These are phyloP conservation scores for Pseudomyrmex sp. DNA, from an alignment of 1,140 invertebrate species.

Conservation along the genomic window DNA sequence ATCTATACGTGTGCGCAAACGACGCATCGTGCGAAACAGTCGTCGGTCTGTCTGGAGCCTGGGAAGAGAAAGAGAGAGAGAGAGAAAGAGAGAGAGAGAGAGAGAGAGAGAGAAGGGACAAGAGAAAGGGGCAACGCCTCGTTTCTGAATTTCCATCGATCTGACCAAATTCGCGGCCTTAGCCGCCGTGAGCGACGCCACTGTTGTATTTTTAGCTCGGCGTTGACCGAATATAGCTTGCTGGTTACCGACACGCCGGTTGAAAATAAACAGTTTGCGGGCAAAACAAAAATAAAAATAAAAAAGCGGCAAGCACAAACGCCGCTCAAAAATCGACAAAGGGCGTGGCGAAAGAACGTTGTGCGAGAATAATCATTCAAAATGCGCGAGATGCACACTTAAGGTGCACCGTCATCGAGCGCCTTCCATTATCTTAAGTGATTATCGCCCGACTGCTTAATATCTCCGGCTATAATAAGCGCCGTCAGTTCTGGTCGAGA, in stretches of 20 bases:
- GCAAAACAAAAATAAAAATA: neutral
- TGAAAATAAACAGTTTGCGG: constrained; percentile 14
- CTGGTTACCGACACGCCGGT: neutral
- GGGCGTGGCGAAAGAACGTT: neutral
- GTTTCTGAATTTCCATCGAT: constrained; percentile 64
- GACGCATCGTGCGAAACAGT: neutral
- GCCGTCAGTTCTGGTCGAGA: neutral
- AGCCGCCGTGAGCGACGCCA: constrained; percentile 18
- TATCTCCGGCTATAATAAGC: neutral
- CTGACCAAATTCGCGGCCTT: constrained; percentile 45
- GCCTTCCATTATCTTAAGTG: neutral
- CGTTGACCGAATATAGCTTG: neutral
- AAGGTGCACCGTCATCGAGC: neutral
- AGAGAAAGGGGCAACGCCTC: constrained; percentile 29
- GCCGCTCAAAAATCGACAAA: neutral
- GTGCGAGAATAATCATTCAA: neutral
- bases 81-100: no score
- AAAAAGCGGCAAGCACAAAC: no score
- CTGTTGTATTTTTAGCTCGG: constrained; percentile 31
- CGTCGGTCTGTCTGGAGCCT: constrained; percentile 10
- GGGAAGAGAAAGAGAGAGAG: no score
- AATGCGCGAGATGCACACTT: neutral
- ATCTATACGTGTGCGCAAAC: neutral
- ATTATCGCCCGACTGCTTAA: neutral
- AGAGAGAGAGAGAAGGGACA: no score